Conservation (phyloP, 1,140 invertebrate species). For the Drosophila orosa region DNA sequence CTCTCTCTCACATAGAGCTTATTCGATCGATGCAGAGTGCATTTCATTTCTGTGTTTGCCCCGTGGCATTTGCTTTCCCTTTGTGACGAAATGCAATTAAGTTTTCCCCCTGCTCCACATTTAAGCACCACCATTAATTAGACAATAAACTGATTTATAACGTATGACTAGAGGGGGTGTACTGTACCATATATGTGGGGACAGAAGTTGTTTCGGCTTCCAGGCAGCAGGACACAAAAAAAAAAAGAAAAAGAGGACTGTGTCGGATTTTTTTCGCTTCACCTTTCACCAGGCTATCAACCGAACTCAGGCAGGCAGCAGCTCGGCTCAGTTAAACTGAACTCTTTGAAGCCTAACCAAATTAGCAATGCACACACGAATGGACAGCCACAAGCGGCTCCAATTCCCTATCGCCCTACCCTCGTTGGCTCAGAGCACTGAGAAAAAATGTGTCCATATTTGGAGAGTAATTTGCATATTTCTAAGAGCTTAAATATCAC, state of each 20-base stretch:
- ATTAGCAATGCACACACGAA: constrained; percentile 58
- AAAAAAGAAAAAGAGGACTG: too few species aligned
- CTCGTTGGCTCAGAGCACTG: neutral
- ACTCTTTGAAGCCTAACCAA: constrained; percentile 55
- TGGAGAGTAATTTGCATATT: neutral
- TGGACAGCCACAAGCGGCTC: constrained; percentile 25
- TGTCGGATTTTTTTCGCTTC: neutral
- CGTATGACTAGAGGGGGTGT: constrained; percentile 12
- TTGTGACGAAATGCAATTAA: constrained; percentile 57
- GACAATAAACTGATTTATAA: constrained; percentile 73
- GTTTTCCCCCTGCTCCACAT: constrained; percentile 4
- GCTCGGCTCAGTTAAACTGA: constrained; percentile 11
- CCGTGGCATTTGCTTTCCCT: constrained; percentile 45
- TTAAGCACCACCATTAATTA: constrained; percentile 58
- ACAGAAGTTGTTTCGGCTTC: neutral
- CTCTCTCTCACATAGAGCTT: neutral
- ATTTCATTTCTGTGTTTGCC: constrained; percentile 43
- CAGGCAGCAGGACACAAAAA: neutral
- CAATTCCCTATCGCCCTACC: neutral
- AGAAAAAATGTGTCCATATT: neutral
- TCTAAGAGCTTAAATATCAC: neutral
- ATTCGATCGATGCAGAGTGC: constrained; percentile 40
- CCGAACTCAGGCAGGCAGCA: constrained; percentile 1
- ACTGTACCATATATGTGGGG: neutral
- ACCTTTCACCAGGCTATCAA: constrained; percentile 5